Percentiles rank a stretch among this genome's conserved stretches.
Evolutionary conservation across 1,140 invertebrate genomes (phyloP).

Genomic region (Ganaspis sp.): DNA sequence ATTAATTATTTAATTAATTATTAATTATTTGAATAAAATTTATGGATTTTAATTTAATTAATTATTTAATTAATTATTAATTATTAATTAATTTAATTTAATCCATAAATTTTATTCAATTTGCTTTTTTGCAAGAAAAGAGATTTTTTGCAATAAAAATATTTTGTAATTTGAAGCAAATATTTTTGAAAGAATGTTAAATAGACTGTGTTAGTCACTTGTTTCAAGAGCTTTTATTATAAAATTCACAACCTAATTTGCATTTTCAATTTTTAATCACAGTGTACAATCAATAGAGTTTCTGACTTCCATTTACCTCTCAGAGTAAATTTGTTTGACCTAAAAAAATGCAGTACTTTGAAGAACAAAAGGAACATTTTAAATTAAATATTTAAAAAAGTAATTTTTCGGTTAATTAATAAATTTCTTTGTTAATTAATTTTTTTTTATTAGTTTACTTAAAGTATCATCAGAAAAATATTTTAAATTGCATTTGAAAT

Average conservation of each 20-base stretch:
- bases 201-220: neutral
- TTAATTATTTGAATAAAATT: neutral
- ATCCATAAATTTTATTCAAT: too few relatives aligned
- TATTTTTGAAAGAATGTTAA: neutral
- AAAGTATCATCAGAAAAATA: too few relatives aligned
- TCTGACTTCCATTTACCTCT: neutral
- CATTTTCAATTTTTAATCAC: neutral
- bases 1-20: neutral
- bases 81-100: too few relatives aligned
- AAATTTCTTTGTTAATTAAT: too few relatives aligned
- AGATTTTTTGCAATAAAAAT: too few relatives aligned
- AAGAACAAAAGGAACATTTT: neutral
- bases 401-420: too few relatives aligned
- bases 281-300: neutral
- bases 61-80: neutral
- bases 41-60: neutral
- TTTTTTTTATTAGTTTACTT: too few relatives aligned
- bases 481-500: too few relatives aligned
- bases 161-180: neutral
- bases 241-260: neutral
- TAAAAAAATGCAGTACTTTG: neutral
- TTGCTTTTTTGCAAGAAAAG: too few relatives aligned
- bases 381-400: neutral
- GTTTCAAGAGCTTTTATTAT: neutral
- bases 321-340: neutral